Base-by-base conservation (phyloP, 2,797 vertebrate species). In the Darevskia nairensis region DNA sequence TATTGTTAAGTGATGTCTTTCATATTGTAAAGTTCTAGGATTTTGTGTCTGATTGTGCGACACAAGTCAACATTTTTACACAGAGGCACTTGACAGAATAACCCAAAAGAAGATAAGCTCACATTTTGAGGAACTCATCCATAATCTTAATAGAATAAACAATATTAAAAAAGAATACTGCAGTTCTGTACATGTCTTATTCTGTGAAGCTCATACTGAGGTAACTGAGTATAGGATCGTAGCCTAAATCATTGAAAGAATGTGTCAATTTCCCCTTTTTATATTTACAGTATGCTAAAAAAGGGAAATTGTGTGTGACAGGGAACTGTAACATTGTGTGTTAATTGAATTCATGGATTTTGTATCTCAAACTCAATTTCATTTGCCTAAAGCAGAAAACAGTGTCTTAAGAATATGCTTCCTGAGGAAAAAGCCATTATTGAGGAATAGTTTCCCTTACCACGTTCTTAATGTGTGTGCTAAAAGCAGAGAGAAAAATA, bases 281-380 rank as follows among this genome's bases (percentile, higher is more conserved):
- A 35, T 79, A 93, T 84, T 55, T 55, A 55, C 50, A 15, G 79
- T 78, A 55, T 86, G 89, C 90, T 93, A 87, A 92, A 93, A 91
- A 87, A 27, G 39, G 90, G 35, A 87, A 35, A 86, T 35, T 66
- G 80, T 59, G 61, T 41, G 29, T 21, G 50, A 76, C 72, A 69
- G 1, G 71, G 61, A 68, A 55, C 50, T 8, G 61, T 21, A 23
- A 59, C 8, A 69, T 69, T 80, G 55, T 0, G 19, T 75, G 84
- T 87, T 19, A 6, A 68, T 8, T 32, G 69, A n/a, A 77, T 61
- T 25, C 23, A 55, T 23, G 44, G 32, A 87, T 8, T 66, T 68
- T 27, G 4, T 25, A 68, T 46, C 55, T 41, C 17, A 19, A 7
- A 74, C 9, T 78, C 82, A 35, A 86, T 39, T 25, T 19, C 32